These are phyloP conservation scores for Rhegmatorhina hoffmannsi DNA, from an alignment of 2,113 vertebrate genomes.

Conservation along the genomic window DNA sequence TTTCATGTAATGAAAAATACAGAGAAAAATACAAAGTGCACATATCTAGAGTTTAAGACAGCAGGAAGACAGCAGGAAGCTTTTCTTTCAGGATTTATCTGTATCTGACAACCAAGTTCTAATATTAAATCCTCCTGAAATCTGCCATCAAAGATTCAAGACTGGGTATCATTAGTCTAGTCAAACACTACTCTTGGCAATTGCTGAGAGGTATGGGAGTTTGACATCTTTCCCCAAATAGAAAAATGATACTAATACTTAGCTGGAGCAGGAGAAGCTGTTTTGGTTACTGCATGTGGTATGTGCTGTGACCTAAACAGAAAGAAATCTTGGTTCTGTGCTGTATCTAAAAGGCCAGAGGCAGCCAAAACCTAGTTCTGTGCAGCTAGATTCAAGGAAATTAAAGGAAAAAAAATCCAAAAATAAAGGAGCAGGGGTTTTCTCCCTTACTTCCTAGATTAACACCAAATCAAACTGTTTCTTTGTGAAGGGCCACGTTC, in stretches of 20 bases:
- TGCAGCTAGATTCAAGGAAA: background rate
- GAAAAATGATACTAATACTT: background rate
- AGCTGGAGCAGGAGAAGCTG: background rate
- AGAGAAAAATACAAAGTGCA: background rate
- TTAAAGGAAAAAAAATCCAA: background rate
- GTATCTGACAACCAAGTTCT: background rate
- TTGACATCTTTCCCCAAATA: background rate
- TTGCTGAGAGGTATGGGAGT: background rate
- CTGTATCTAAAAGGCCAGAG: background rate
- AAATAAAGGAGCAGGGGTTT: background rate
- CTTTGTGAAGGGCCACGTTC: background rate
- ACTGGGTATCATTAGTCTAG: background rate
- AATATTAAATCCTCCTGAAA: slow-evolving; percentile 16
- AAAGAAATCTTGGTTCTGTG: background rate
- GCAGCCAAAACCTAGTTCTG: background rate
- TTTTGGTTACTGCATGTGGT: background rate
- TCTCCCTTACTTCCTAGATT: background rate
- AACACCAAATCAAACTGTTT: background rate
- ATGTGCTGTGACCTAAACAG: background rate
- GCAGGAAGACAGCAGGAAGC: background rate
- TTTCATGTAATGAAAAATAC: background rate
- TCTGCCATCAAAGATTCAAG: background rate
- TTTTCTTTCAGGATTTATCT: slow-evolving; percentile 17
- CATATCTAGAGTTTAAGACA: background rate
- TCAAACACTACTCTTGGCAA: background rate